Conservation (phyloP, 2,888 invertebrate genomes). For the Chymomyza fuscimana region DNA sequence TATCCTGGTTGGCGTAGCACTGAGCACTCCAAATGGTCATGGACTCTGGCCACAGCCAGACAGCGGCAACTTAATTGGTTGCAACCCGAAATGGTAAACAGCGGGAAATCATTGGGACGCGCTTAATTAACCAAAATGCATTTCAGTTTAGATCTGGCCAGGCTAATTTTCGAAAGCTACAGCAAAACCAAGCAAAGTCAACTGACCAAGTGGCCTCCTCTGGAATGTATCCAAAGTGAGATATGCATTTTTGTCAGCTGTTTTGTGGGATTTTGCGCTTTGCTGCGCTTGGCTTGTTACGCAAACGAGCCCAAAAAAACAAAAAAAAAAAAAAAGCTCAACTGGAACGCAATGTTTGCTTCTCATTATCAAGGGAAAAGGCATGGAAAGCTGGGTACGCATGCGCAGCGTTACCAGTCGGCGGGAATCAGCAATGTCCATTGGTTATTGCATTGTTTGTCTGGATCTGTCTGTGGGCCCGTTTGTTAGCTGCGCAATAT, state of each 20-base stretch:
- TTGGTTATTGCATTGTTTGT: conserved; percentile 42
- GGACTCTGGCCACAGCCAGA: conserved; percentile 18
- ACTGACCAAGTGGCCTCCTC: conserved; percentile 11
- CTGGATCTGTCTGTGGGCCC: conserved; percentile 50
- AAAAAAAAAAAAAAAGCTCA: conserved; percentile 26
- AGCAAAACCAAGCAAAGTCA: neutral
- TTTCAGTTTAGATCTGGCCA: conserved; percentile 54
- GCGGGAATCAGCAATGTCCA: conserved; percentile 26
- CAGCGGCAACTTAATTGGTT: conserved; percentile 66
- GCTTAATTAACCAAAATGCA: conserved; percentile 72
- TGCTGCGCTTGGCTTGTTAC: neutral
- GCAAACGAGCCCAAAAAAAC: neutral
- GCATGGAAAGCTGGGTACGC: conserved; percentile 45
- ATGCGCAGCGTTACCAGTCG: conserved; percentile 43
- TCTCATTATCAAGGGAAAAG: conserved; percentile 27
- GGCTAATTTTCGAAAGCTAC: conserved; percentile 48
- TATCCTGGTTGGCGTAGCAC: conserved; percentile 50
- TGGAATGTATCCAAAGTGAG: conserved; percentile 29
- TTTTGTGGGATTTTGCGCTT: neutral
- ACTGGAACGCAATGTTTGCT: conserved; percentile 48
- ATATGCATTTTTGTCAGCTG: conserved; percentile 49
- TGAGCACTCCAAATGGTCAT: conserved; percentile 22
- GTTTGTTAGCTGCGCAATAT: conserved; percentile 53
- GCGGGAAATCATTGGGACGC: conserved; percentile 70
- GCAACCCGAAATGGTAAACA: conserved; percentile 50